phyloP scores from a whole-genome alignment of 2,888 invertebrate genomes.

The Frankliniella fusca region DNA sequence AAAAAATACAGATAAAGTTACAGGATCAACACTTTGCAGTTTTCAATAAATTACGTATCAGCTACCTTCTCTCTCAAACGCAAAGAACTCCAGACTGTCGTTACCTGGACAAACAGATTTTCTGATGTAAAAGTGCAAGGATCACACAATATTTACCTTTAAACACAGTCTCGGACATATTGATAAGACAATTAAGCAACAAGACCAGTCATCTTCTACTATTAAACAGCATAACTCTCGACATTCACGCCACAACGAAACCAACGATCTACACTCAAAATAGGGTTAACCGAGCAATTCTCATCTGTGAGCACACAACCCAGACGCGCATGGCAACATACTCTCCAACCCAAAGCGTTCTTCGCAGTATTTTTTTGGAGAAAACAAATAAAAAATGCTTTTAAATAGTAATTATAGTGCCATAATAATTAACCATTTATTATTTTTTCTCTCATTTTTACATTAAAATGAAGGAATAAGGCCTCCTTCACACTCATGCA shows the following conservation, averaged over 20 bases:
- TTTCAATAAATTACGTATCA: background rate
- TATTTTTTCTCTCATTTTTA: background rate
- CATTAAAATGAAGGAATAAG: background rate
- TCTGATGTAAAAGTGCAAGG: background rate
- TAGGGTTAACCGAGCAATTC: constrained; percentile 20
- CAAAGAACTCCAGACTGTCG: background rate
- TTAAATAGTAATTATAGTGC: too few relatives aligned
- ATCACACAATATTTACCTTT: background rate
- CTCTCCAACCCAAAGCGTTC: constrained; percentile 12
- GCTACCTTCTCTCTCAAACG: background rate
- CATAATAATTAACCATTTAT: background rate
- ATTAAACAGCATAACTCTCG: background rate
- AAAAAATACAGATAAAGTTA: too few relatives aligned
- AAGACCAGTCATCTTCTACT: constrained; percentile 1
- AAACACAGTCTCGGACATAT: constrained; percentile 6
- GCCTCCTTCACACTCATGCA: too few relatives aligned
- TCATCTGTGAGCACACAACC: constrained; percentile 3
- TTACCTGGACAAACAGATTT: background rate
- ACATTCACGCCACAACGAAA: constrained; percentile 9
- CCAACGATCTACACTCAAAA: background rate
- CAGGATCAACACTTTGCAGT: background rate
- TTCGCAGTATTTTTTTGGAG: background rate
- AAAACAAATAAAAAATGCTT: background rate
- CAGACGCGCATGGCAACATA: constrained; percentile 24
- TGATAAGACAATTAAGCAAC: background rate